These are phyloP conservation scores for Varecia variegata DNA, from an alignment of 2,797 vertebrate genomes.

Conservation along the genomic window DNA sequence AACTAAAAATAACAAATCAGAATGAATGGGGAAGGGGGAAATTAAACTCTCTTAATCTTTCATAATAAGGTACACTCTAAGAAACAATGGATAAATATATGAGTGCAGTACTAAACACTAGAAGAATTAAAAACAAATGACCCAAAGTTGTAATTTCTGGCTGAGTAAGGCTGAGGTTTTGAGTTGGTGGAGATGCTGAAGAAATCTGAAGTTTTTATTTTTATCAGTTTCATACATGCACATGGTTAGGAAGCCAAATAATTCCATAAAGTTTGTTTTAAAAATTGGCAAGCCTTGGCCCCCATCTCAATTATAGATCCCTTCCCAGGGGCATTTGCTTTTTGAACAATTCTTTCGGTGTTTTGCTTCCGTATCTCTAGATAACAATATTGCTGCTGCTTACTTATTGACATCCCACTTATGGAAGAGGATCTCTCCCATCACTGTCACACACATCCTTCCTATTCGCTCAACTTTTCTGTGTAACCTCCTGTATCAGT, in stretches of 20 bases:
- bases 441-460: not conserved
- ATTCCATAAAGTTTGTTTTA: not conserved
- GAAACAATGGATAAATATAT: not conserved
- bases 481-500: not conserved
- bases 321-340: not conserved
- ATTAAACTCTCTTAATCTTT: not conserved
- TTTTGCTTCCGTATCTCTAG: not conserved
- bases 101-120: not conserved
- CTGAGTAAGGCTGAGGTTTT: not conserved
- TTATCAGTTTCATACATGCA: not conserved
- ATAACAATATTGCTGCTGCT: not conserved
- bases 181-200: not conserved
- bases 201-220: not conserved
- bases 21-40: not conserved
- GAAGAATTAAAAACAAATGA: not conserved
- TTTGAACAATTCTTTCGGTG: not conserved
- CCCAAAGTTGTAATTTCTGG: not conserved
- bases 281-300: not conserved
- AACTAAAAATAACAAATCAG: not conserved
- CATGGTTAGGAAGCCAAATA: not conserved
- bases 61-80: not conserved
- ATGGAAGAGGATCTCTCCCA: not conserved
- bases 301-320: not conserved
- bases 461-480: not conserved
- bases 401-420: not conserved